Evolutionary conservation across 2,113 vertebrate genomes (phyloP).

Genomic region (Nothoprocta pentlandii): DNA sequence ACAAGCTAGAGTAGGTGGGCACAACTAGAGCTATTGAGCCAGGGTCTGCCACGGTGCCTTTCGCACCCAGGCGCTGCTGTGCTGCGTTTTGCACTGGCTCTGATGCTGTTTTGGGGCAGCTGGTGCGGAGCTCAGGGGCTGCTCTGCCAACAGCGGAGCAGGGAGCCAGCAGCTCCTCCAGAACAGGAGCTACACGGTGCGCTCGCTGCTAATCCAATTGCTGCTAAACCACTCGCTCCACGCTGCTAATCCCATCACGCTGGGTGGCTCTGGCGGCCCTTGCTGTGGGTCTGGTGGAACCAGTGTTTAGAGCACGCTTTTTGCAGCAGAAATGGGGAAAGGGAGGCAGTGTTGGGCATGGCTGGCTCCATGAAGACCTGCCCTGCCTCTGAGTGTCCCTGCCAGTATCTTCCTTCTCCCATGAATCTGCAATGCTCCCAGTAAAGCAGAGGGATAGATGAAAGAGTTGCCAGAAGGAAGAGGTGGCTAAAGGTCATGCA

Average conservation of each 20-base stretch:
- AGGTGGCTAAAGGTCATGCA: neutral
- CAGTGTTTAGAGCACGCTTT: neutral
- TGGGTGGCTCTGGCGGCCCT: neutral
- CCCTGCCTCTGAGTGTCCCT: neutral
- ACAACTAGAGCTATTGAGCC: fast-evolving
- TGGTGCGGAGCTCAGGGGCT: fast-evolving
- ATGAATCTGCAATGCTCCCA: neutral
- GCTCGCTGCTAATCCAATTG: neutral
- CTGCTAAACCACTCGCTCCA: neutral
- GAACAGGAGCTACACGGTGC: fast-evolving
- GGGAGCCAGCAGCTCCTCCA: neutral
- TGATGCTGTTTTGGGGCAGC: neutral
- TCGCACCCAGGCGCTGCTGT: neutral
- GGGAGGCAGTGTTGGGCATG: neutral
- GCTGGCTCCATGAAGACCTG: neutral
- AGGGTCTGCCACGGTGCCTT: fast-evolving
- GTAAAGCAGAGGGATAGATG: neutral
- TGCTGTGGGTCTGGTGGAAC: fast-evolving
- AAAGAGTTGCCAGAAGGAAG: neutral
- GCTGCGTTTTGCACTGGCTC: neutral
- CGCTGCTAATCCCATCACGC: fast-evolving
- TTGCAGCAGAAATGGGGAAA: neutral
- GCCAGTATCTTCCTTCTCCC: neutral
- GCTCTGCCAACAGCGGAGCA: neutral
- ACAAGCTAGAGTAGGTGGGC: neutral